Evolutionary conservation across 1,140 invertebrate genomes (phyloP).

Genomic region (Drosophila equinoxialis): DNA sequence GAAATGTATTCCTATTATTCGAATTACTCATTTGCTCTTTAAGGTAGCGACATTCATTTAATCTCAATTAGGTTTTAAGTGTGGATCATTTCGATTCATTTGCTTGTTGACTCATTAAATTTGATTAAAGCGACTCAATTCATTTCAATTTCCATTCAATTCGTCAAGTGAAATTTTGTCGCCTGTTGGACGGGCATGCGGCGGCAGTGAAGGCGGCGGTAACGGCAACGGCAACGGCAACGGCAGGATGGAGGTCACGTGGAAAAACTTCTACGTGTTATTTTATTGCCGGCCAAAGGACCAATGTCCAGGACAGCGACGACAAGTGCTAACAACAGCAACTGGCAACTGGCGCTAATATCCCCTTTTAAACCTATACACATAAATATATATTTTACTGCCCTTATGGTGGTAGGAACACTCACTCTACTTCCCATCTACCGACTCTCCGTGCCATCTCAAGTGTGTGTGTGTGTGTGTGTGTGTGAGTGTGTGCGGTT

Average conservation of each 20-base stretch:
- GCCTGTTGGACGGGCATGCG: slow-evolving; percentile 20
- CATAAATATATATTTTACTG: slow-evolving; percentile 68
- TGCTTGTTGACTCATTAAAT: slow-evolving; percentile 1
- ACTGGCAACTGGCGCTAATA: slow-evolving; percentile 57
- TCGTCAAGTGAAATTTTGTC: slow-evolving; percentile 53
- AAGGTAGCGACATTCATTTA: neutral
- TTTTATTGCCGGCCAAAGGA: slow-evolving; percentile 40
- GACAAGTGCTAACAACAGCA: slow-evolving; percentile 25
- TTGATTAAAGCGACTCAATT: slow-evolving; percentile 7
- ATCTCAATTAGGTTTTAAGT: neutral
- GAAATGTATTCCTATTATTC: neutral
- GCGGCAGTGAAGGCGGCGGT: neutral
- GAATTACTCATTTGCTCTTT: neutral
- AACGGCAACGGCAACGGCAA: neutral
- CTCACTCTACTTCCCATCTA: neutral
- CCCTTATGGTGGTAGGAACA: slow-evolving; percentile 11
- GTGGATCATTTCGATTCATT: slow-evolving; percentile 3
- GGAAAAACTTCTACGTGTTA: slow-evolving; percentile 39
- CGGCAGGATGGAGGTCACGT: neutral
- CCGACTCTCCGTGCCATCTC: neutral
- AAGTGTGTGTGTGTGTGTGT: slow-evolving; percentile 11
- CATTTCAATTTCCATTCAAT: neutral
- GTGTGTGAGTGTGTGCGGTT: slow-evolving; percentile 35
- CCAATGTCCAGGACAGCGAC: slow-evolving; percentile 9
- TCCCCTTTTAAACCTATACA: slow-evolving; percentile 63